Percentiles rank a stretch among this genome's conserved stretches.
These are phyloP conservation scores for Drosophila stalkeri DNA, from an alignment of 2,888 invertebrate genomes.

Conservation along the genomic window DNA sequence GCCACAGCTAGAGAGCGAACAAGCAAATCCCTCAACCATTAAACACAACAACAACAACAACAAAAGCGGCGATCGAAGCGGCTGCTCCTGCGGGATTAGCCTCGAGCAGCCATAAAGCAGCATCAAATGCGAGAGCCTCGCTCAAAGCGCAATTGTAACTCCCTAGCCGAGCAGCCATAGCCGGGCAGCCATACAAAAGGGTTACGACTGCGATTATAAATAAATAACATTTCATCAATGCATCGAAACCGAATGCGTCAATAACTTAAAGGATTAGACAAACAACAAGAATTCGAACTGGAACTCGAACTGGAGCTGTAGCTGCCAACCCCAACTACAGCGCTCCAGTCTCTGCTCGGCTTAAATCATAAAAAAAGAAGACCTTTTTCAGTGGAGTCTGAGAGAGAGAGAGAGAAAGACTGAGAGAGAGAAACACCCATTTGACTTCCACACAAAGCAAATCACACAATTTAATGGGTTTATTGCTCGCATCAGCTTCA, in stretches of 20 bases:
- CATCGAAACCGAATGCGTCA: constrained; percentile 57
- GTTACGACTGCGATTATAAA: constrained; percentile 67
- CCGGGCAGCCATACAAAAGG: constrained; percentile 58
- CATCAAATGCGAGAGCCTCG: constrained; percentile 24
- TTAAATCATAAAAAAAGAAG: constrained; percentile 65
- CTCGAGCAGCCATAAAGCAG: constrained; percentile 62
- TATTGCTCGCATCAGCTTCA: constrained; percentile 8
- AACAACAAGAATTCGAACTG: constrained; percentile 15
- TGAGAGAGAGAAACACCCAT: constrained; percentile 54
- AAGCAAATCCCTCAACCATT: constrained; percentile 75
- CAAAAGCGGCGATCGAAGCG: constrained; percentile 34
- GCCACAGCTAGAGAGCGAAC: constrained; percentile 12
- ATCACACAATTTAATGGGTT: constrained; percentile 76
- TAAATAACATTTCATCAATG: constrained; percentile 81
- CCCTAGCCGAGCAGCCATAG: not conserved
- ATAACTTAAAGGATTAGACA: constrained; percentile 79
- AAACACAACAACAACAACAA: constrained; percentile 55
- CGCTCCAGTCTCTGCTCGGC: constrained; percentile 49
- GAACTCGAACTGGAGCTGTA: not conserved
- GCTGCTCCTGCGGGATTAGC: constrained; percentile 74
- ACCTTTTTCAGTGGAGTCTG: constrained; percentile 30
- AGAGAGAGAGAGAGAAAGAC: not conserved
- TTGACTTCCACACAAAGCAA: constrained; percentile 76
- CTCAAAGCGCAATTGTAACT: constrained; percentile 15
- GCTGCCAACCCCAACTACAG: constrained; percentile 11